Conservation (phyloP, 2,113 vertebrate genomes). For the Trinectes maculatus region DNA sequence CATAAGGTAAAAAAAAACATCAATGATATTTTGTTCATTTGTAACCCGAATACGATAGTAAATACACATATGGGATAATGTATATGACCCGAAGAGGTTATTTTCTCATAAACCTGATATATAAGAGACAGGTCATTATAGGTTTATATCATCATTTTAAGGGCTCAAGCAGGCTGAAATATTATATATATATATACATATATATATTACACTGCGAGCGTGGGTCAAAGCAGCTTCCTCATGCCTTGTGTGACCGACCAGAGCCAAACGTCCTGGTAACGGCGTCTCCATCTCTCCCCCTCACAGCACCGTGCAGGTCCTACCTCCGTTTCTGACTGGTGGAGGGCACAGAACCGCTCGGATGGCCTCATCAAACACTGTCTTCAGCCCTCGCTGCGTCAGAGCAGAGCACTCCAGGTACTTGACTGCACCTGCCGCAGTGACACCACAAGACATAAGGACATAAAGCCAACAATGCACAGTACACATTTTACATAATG, state of each 20-base stretch:
- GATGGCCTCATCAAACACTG: constrained; percentile 6
- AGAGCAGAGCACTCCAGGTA: constrained; percentile 7
- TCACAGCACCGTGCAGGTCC: constrained; percentile 2
- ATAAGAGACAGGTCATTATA: not conserved
- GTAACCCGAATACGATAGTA: no score
- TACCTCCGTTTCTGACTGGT: not conserved
- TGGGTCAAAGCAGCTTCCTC: not conserved
- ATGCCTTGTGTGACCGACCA: not conserved
- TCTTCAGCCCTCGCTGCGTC: constrained; percentile 12
- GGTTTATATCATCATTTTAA: not conserved
- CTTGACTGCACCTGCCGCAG: not conserved
- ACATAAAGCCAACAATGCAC: not conserved
- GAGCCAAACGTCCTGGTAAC: not conserved
- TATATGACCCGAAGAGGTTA: no score
- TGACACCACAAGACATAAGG: not conserved
- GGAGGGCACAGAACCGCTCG: not conserved
- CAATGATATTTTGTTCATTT: no score
- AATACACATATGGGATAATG: not conserved
- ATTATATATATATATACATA: no score
- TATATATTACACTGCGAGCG: no score
- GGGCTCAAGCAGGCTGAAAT: no score
- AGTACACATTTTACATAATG: not conserved
- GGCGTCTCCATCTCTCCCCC: not conserved
- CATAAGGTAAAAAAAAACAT: not conserved
- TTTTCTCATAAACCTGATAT: no score